Percentiles rank a stretch among this genome's conserved stretches.
These are phyloP conservation scores for Cettia cetti DNA, from an alignment of 2,113 vertebrate species.

Conservation along the genomic window DNA sequence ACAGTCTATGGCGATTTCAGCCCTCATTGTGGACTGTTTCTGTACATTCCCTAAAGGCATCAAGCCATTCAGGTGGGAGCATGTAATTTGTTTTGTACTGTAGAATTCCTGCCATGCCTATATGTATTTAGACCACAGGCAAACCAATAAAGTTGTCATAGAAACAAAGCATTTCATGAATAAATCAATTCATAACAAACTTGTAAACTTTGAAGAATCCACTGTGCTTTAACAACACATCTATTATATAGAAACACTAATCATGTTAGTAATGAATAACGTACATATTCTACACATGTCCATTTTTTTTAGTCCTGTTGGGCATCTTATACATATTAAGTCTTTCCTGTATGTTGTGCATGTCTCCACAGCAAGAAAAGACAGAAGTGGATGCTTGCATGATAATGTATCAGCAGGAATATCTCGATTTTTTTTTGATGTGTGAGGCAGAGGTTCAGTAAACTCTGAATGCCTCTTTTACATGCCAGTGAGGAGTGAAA, in stretches of 20 bases:
- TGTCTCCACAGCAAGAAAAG: conserved; percentile 33
- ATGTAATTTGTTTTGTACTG: conserved; percentile 78
- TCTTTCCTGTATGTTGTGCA: conserved; percentile 27
- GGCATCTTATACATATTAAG: conserved; percentile 63
- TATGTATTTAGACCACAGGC: conserved; percentile 82
- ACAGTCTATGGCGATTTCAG: conserved; percentile 61
- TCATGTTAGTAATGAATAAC: conserved; percentile 69
- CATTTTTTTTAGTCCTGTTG: conserved; percentile 62
- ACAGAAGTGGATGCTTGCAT: conserved; percentile 56
- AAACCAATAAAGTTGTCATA: conserved; percentile 83
- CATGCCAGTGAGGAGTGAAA: background rate
- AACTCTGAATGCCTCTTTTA: background rate
- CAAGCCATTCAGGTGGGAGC: conserved; percentile 70
- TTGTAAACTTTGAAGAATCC: conserved; percentile 75
- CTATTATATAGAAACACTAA: conserved; percentile 66
- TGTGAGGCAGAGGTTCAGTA: background rate
- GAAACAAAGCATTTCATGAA: conserved; percentile 83
- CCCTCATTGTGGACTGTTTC: conserved; percentile 66
- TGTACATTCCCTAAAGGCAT: conserved; percentile 73
- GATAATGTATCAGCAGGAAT: conserved; percentile 48
- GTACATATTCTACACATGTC: conserved; percentile 25
- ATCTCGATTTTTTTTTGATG: conserved; percentile 42
- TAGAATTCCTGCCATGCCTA: conserved; percentile 78
- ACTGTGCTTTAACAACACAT: conserved; percentile 67
- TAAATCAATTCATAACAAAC: conserved; percentile 81